A percentile compares a stretch with the other conserved stretches of the same genome.
Evolutionary conservation across 2,888 invertebrate species (phyloP).

Genomic region (Noctuana brunneofusca): DNA sequence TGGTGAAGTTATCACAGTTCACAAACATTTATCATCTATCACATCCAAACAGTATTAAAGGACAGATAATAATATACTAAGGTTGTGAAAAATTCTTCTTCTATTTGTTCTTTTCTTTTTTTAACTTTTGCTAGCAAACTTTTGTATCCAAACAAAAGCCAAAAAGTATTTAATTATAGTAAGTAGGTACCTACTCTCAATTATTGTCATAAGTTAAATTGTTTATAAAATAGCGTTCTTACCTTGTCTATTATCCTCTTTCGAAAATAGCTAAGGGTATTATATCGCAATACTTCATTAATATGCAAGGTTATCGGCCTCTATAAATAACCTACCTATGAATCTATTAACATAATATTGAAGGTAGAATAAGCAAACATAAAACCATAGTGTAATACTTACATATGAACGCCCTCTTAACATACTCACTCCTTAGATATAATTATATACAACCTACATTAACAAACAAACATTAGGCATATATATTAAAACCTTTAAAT

Average conservation of each 20-base stretch:
- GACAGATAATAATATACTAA: too few species aligned
- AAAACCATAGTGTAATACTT: slow-evolving; percentile 1
- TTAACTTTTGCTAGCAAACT: too few species aligned
- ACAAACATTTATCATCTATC: too few species aligned
- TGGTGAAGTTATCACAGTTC: too few species aligned
- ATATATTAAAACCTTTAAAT: not conserved
- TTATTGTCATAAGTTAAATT: too few species aligned
- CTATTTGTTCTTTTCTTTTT: too few species aligned
- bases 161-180: too few species aligned
- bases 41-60: too few species aligned
- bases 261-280: slow-evolving; percentile 18
- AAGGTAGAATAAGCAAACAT: slow-evolving; percentile 17
- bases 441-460: not conserved
- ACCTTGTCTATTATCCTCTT: not conserved
- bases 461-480: not conserved
- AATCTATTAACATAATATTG: slow-evolving; percentile 19
- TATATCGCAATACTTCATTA: slow-evolving; percentile 22
- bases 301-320: slow-evolving; percentile 23
- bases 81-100: too few species aligned
- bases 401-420: not conserved
- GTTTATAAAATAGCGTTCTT: not conserved
- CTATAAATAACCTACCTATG: slow-evolving; percentile 23
- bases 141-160: too few species aligned
- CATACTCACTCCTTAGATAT: not conserved
- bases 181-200: too few species aligned